Evolutionary conservation across 2,888 invertebrate genomes (phyloP), one percentile per base, ranked within the genome.

Genomic region (Trichogramma evanescens): DNA sequence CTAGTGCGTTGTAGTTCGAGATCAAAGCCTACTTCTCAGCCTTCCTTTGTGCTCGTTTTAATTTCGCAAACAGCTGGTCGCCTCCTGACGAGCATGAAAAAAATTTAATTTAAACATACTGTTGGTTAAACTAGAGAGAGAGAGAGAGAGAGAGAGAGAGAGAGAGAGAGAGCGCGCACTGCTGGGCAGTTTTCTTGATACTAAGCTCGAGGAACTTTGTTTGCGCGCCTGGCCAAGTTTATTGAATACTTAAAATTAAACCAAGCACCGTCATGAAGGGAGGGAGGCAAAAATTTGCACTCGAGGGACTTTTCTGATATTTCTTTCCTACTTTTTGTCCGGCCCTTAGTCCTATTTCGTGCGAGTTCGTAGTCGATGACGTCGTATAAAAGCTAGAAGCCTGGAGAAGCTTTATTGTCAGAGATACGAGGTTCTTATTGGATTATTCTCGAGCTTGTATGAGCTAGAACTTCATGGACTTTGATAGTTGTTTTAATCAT

Each of bases 91-190:
- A 7, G n/a, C 13, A 53, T 5, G 26, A 26, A 50, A 62, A 58
- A 58, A 62, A 62, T 62, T 55, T 58, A 58, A 62, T 62, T 62
- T 58, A 58, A 62, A 62, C 58, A 62, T 62, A 58, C 58, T 58
- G 55, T 44, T 50, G 45, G 3, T n/a, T 7, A 48, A 38, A 40
- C 13, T 13, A 13, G 13, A 13, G 13, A 13, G 13, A 13, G 13
- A 1, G 13, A 13, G 13, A 13, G n/a, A 13, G 13, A 13, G 13
- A 13, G 13, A 13, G 13, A 1, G 13, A 13, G 13, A 13, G 13
- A 13, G 13, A 13, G 13, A 13, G 13, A 1, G 13, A 13, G 13
- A 13, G 43, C 52, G 8, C 58, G 54, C 46, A 40, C 52, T 51
- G 44, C 49, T 54, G 13, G 45, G 62, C 49, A 58, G 55, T 61